Percentiles rank a stretch among this genome's conserved stretches.
Conservation (phyloP, 2,797 vertebrate genomes). For the Chiropotes sagulatus region DNA sequence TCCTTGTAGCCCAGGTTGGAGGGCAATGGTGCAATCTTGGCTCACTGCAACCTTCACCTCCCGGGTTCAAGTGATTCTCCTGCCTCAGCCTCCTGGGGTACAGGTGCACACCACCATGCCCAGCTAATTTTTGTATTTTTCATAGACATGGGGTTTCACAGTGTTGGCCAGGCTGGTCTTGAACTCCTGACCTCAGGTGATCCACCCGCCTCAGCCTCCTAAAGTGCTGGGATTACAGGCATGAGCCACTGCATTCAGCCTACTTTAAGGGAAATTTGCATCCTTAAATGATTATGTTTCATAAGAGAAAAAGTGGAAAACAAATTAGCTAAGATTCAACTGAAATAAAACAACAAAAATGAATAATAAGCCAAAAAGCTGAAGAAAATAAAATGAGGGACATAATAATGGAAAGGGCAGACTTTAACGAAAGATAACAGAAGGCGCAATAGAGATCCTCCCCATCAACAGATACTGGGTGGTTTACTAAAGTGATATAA, state of each 20-base stretch:
- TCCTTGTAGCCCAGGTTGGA: neutral
- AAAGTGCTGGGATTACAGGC: neutral
- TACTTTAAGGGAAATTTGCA: neutral
- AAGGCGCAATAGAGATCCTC: neutral
- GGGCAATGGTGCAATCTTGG: neutral
- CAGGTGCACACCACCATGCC: neutral
- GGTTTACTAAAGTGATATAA: neutral
- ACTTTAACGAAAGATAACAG: neutral
- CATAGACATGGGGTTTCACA: neutral
- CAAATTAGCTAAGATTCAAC: neutral
- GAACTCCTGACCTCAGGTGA: neutral
- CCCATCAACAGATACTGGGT: neutral
- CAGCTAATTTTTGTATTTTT: neutral
- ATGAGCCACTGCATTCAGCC: fast-evolving
- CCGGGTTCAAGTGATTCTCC: neutral
- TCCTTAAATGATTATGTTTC: neutral
- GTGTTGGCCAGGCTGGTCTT: neutral
- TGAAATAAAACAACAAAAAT: neutral
- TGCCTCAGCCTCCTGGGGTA: neutral
- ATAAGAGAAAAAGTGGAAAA: neutral
- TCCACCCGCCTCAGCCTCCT: neutral
- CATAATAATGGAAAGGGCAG: neutral
- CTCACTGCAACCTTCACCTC: neutral
- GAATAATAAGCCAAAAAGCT: neutral
- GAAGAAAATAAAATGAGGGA: neutral